Evolutionary conservation across 2,113 vertebrate species (phyloP), one percentile per base, ranked within the genome.

Genomic region (Nyctibius bracteatus): DNA sequence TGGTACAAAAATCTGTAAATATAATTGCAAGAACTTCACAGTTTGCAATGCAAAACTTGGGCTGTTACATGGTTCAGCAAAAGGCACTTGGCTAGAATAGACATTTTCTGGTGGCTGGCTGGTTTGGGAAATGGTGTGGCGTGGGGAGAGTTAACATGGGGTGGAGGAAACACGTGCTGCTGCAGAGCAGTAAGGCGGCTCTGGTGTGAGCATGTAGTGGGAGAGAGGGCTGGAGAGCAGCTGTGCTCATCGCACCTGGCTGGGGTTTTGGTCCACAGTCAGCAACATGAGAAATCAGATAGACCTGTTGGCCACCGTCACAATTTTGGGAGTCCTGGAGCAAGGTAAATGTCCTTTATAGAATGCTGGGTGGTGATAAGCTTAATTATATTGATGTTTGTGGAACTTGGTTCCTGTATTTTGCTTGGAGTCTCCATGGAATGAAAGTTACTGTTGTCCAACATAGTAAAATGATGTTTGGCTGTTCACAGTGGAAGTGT

Each of bases 261-360:
- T 12, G 2, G 20, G 35, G 2, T 1, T 39, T 59, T 33, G 33
- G 25, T 43, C 57, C 39, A 9, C 28, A 6, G 13, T 3, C 21
- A 4, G 68, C 81, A 94, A 2, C 68, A 98, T 99, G 99, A 92
- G 96, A 44, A 98, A 98, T 3, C 97, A 99, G 19, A 59, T 97
- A 18, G 98, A 99, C 28, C 92, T 96, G 51, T 95, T 99, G 46
- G 99, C 98, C 18, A 90, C 97, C 0, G 98, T 99, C 43, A 99
- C 99, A 0, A 81, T 99, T 18, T 74, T 99, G 52, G 99, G 97
- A 13, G 98, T 99, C 85, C 90, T 99, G 97, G 97, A 99, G 78
- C 99, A 99, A 99, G 99, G 99, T 99, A 97, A 96, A 13, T 41
- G 33, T 13, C 39, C 39, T 77, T 81, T 51, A 8, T n/a, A 1